A percentile compares a stretch with the other conserved stretches of the same genome.
phyloP scores from a whole-genome alignment of 2,113 vertebrate species.

The Salvelinus namaycush region DNA sequence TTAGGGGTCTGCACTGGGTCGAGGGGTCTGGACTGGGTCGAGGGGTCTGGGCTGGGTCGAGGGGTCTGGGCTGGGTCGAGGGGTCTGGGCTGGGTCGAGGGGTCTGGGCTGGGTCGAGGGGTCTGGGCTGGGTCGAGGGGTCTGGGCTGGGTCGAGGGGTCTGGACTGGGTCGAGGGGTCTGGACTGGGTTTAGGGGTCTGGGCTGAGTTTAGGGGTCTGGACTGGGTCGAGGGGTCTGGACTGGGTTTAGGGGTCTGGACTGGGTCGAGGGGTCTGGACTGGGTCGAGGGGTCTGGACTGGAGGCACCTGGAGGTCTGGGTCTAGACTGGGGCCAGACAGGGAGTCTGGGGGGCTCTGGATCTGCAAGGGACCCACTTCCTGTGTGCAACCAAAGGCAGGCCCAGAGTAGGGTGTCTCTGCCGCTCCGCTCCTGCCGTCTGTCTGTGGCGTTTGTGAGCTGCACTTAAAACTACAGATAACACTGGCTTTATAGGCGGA shows the following conservation, averaged over 20 bases:
- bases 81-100: too few relatives aligned
- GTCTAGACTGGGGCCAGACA: constrained; percentile 55
- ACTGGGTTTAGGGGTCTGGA: too few relatives aligned
- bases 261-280: too few relatives aligned
- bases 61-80: too few relatives aligned
- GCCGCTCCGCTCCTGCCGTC: constrained; percentile 56
- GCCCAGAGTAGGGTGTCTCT: constrained; percentile 58
- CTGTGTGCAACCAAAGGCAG: constrained; percentile 57
- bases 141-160: neutral
- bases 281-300: too few relatives aligned
- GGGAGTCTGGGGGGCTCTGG: constrained; percentile 8
- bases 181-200: too few relatives aligned
- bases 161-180: too few relatives aligned
- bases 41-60: constrained; percentile 7
- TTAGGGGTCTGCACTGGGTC: too few relatives aligned
- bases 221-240: too few relatives aligned
- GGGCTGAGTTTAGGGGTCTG: too few relatives aligned
- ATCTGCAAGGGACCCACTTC: constrained; percentile 53
- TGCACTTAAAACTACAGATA: constrained; percentile 79
- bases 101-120: neutral
- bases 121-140: constrained; percentile 45
- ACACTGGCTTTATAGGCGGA: constrained; percentile 68
- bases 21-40: neutral
- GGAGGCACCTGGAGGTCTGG: too few relatives aligned
- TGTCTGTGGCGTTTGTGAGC: constrained; percentile 61